These are phyloP conservation scores for Indicator maculatus DNA, from an alignment of 2,113 vertebrate genomes.

Conservation along the genomic window DNA sequence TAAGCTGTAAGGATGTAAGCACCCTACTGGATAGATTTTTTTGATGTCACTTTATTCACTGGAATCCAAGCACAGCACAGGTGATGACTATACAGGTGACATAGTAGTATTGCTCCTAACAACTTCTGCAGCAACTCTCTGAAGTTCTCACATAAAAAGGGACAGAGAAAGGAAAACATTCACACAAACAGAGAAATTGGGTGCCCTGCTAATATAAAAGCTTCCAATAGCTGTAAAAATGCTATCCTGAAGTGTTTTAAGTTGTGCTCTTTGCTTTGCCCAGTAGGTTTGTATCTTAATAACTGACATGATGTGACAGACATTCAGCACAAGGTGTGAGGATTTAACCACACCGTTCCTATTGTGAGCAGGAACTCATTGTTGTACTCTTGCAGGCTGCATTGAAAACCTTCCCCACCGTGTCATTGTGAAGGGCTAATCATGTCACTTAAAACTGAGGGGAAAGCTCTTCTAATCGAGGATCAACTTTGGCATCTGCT, in stretches of 20 bases:
- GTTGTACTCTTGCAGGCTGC: background rate
- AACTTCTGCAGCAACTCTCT: background rate
- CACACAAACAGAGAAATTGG: background rate
- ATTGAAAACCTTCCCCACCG: background rate
- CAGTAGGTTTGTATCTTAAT: background rate
- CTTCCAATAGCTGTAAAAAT: background rate
- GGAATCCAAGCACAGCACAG: background rate
- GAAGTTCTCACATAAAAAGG: background rate
- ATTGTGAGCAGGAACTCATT: background rate
- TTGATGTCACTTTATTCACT: background rate
- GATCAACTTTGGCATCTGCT: slow-evolving; percentile 8
- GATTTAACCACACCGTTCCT: background rate
- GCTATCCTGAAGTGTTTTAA: background rate
- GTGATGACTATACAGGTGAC: background rate
- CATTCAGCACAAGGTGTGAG: accelerated
- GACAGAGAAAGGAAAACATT: background rate
- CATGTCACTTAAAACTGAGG: background rate
- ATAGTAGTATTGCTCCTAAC: background rate
- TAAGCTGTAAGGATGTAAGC: background rate
- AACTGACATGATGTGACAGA: background rate
- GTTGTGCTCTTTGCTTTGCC: background rate
- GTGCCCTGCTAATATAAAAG: background rate
- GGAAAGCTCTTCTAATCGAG: slow-evolving; percentile 28
- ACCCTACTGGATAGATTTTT: background rate
- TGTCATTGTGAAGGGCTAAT: slow-evolving; percentile 12